These are phyloP conservation scores for Iguana delicatissima DNA, from an alignment of 2,797 vertebrate genomes.

Conservation along the genomic window DNA sequence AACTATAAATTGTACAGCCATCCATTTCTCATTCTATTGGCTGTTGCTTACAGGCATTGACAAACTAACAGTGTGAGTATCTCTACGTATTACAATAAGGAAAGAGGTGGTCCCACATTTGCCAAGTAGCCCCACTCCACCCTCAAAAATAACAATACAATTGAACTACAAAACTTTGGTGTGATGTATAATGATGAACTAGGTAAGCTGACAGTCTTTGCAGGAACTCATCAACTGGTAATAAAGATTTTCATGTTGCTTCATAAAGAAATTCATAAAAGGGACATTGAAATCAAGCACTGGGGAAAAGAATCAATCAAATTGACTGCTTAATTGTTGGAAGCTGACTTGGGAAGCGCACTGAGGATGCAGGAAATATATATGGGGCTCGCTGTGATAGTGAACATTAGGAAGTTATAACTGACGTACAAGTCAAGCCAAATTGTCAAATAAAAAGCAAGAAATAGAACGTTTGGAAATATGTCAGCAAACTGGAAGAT, in stretches of 20 bases:
- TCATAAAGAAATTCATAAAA: slow-evolving; percentile 33
- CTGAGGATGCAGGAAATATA: slow-evolving; percentile 5
- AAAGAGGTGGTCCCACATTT: neutral
- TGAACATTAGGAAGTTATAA: slow-evolving; percentile 25
- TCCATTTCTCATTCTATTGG: neutral
- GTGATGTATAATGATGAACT: slow-evolving; percentile 23
- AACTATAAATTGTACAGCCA: neutral
- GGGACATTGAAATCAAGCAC: neutral
- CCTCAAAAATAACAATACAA: neutral
- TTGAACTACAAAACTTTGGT: neutral
- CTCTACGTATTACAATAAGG: neutral
- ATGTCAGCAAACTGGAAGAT: slow-evolving; percentile 40
- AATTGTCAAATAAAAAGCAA: slow-evolving; percentile 43
- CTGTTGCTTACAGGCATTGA: neutral
- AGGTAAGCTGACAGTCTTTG: slow-evolving; percentile 20
- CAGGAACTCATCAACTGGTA: slow-evolving; percentile 18
- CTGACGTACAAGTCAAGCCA: slow-evolving; percentile 35
- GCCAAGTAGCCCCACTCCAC: neutral
- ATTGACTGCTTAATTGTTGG: slow-evolving; percentile 39
- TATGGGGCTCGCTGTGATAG: neutral
- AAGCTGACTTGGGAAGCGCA: slow-evolving; percentile 17
- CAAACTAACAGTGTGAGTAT: neutral
- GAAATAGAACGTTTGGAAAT: slow-evolving; percentile 24
- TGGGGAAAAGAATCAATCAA: slow-evolving; percentile 18
- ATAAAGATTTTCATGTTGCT: slow-evolving; percentile 25